A percentile compares a stretch with the other conserved stretches of the same genome.
Evolutionary conservation across 2,113 vertebrate genomes (phyloP).

Genomic region (Protobothrops mucrosquamatus): DNA sequence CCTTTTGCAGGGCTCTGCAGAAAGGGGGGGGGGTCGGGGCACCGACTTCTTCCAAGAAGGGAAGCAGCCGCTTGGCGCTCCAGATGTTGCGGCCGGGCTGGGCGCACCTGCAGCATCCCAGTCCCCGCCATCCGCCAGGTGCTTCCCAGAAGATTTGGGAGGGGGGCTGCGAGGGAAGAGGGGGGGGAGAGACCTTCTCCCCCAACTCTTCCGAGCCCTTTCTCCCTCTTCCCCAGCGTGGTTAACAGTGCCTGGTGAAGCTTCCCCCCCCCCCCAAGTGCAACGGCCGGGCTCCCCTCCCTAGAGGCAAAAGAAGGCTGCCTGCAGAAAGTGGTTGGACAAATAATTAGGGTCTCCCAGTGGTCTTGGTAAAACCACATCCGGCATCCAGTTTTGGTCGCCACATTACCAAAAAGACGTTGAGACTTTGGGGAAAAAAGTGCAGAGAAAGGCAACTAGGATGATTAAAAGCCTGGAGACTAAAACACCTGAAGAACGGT

Average conservation of each 20-base stretch:
- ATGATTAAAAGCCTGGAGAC: too few species aligned
- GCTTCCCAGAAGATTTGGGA: background rate
- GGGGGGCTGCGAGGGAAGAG: constrained; percentile 54
- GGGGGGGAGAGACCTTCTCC: constrained; percentile 57
- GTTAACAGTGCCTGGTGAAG: background rate
- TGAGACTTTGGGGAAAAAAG: too few species aligned
- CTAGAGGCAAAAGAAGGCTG: too few species aligned
- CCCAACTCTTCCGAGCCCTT: background rate
- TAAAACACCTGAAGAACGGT: too few species aligned
- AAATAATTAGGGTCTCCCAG: too few species aligned
- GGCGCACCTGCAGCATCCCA: background rate
- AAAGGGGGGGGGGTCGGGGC: background rate
- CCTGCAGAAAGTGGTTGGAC: too few species aligned
- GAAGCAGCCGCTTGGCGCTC: background rate
- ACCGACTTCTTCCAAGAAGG: background rate
- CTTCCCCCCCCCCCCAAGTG: too few species aligned
- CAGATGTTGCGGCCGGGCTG: background rate
- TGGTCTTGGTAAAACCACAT: too few species aligned
- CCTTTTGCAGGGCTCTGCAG: background rate
- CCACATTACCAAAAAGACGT: too few species aligned
- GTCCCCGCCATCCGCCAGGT: background rate
- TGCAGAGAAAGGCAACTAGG: too few species aligned
- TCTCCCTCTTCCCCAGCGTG: background rate
- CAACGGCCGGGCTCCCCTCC: too few species aligned
- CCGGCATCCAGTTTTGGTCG: too few species aligned